These are phyloP conservation scores for Homalodisca vitripennis DNA, from an alignment of 1,140 invertebrate genomes.

Conservation along the genomic window DNA sequence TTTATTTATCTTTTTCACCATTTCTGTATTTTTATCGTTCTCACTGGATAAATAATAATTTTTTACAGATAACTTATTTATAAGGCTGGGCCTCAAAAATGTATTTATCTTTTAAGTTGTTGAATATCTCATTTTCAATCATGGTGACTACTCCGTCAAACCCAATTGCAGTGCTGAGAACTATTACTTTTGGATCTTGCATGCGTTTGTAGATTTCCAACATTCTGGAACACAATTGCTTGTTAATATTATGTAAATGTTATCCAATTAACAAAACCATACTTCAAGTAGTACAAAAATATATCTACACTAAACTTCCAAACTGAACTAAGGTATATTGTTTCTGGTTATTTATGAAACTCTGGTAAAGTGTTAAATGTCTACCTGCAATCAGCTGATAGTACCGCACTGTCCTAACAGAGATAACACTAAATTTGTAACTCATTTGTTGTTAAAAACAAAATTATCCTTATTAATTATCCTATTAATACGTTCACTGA, in stretches of 20 bases:
- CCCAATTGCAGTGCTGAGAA: background rate
- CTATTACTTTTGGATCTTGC: conserved; percentile 1
- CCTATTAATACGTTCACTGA: too few species aligned
- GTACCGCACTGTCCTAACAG: background rate
- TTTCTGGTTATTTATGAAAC: background rate
- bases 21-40: background rate
- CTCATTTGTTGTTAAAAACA: too few species aligned
- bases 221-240: background rate
- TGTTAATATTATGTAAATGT: background rate
- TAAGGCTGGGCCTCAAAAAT: background rate
- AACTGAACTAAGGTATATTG: too few species aligned
- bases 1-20: background rate
- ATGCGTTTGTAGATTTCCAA: background rate
- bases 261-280: background rate
- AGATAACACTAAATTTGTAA: too few species aligned
- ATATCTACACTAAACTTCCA: background rate
- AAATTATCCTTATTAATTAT: too few species aligned
- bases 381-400: background rate
- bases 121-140: conserved; percentile 1
- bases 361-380: background rate
- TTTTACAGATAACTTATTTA: background rate
- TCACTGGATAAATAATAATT: background rate
- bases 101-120: conserved; percentile 4
- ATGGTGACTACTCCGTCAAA: background rate
- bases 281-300: background rate